A percentile compares a stretch with the other conserved stretches of the same genome.
Evolutionary conservation across 23 tunicate species (phyloP).

Genomic region (Aplidium turbinatum): DNA sequence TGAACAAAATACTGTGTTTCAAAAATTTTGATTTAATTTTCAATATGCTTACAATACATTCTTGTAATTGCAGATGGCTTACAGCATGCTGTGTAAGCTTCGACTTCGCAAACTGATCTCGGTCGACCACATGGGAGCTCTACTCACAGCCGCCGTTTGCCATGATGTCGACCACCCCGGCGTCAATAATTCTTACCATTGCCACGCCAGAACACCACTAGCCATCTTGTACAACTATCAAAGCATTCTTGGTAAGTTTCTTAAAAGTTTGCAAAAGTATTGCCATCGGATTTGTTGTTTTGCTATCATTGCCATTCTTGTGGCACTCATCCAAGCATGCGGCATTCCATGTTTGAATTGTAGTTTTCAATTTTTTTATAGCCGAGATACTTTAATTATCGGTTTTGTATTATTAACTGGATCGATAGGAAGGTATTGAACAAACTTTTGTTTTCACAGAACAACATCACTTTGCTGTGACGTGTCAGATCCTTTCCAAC

Average conservation of each 20-base stretch:
- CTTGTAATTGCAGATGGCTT: constrained; percentile 68
- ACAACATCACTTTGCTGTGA: constrained; percentile 92
- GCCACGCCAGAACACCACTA: constrained; percentile 82
- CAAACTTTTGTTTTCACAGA: constrained; percentile 42
- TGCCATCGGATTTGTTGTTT: too few species aligned
- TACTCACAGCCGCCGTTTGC: constrained; percentile 87
- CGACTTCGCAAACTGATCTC: constrained; percentile 44
- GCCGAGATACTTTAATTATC: too few species aligned
- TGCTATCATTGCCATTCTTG: too few species aligned
- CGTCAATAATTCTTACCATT: constrained; percentile 78
- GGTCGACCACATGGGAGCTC: constrained; percentile 82
- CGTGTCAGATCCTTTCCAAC: constrained; percentile 89
- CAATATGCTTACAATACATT: not conserved
- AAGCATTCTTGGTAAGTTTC: constrained; percentile 74
- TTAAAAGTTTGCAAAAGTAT: not conserved
- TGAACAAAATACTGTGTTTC: not conserved
- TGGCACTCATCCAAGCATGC: too few species aligned
- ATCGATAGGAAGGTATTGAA: not conserved
- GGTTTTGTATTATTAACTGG: too few species aligned
- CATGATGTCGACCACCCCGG: constrained; percentile 98
- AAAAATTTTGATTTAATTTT: too few species aligned
- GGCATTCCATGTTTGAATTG: too few species aligned
- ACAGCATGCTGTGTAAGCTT: constrained; percentile 82
- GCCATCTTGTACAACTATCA: constrained; percentile 91
- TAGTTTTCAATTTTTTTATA: too few species aligned